phyloP scores from a whole-genome alignment of 2,888 invertebrate genomes.

The Plagodis dolabraria region DNA sequence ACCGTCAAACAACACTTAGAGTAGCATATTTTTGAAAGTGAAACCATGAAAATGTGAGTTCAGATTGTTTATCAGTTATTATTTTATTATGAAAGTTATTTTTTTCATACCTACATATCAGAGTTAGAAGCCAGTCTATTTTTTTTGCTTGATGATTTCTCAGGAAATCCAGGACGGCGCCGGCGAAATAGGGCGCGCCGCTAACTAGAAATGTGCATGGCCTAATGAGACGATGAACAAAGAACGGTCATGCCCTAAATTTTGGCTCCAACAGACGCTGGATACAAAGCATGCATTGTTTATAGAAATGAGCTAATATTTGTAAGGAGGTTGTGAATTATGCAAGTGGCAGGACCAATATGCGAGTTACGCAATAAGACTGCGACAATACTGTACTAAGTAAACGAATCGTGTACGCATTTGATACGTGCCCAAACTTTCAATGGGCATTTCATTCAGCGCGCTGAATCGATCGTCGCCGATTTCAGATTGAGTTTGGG shows the following conservation, averaged over 20 bases:
- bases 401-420: slow-evolving; percentile 29
- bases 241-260: slow-evolving; percentile 25
- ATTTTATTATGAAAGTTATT: too few relatives aligned
- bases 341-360: slow-evolving; percentile 40
- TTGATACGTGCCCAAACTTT: slow-evolving; percentile 47
- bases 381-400: slow-evolving; percentile 40
- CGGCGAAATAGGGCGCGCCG: slow-evolving; percentile 18
- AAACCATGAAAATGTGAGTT: too few relatives aligned
- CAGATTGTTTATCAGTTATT: too few relatives aligned
- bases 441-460: slow-evolving; percentile 51
- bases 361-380: slow-evolving; percentile 43
- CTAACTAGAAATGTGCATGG: slow-evolving; percentile 16
- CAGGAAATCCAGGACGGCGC: slow-evolving; percentile 12
- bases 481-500: slow-evolving; percentile 7
- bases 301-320: slow-evolving; percentile 15
- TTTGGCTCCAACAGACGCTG: slow-evolving; percentile 13
- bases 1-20: too few relatives aligned
- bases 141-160: slow-evolving; percentile 10
- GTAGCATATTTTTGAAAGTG: too few relatives aligned
- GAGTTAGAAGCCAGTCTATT: too few relatives aligned
- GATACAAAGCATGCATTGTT: slow-evolving; percentile 22
- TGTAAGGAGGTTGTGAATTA: slow-evolving; percentile 43
- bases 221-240: slow-evolving; percentile 23
- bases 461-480: slow-evolving; percentile 22
- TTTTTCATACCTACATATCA: too few relatives aligned